Evolutionary conservation across 2,113 vertebrate species (phyloP).

Genomic region (Takifugu flavidus): DNA sequence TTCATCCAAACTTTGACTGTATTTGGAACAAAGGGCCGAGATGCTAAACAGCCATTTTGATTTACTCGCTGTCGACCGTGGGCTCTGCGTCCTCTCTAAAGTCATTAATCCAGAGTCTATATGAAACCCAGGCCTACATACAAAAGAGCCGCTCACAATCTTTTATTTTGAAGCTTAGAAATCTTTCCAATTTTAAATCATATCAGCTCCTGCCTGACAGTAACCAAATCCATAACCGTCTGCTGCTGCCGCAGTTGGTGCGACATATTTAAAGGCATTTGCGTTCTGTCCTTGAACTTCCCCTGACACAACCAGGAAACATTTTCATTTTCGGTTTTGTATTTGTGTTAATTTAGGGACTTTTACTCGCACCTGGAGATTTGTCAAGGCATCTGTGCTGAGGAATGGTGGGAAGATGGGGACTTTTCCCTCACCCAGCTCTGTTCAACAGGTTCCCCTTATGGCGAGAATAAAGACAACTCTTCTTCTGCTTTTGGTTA

Average conservation of each 20-base stretch:
- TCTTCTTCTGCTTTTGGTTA: too few relatives aligned
- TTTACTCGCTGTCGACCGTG: constrained; percentile 27
- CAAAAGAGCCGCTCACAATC: constrained; percentile 15
- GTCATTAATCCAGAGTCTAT: constrained; percentile 20
- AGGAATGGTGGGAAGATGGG: constrained; percentile 18
- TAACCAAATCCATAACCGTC: constrained; percentile 43
- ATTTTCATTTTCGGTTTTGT: constrained; percentile 11
- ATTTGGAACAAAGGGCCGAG: constrained; percentile 34
- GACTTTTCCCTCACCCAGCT: constrained; percentile 17
- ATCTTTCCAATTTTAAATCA: constrained; percentile 25
- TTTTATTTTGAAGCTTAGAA: constrained; percentile 8
- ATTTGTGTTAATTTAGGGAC: constrained; percentile 24
- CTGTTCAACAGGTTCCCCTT: too few relatives aligned
- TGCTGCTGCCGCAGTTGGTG: background rate
- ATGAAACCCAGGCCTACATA: constrained; percentile 1
- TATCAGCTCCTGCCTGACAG: constrained; percentile 26
- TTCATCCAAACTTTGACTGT: constrained; percentile 36
- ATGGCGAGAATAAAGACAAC: too few relatives aligned
- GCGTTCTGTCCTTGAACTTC: constrained; percentile 16
- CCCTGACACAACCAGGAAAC: constrained; percentile 23
- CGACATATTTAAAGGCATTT: constrained; percentile 26
- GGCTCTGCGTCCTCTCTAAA: constrained; percentile 2
- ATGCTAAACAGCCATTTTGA: constrained; percentile 8
- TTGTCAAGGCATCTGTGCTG: constrained; percentile 1
- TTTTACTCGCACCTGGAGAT: constrained; percentile 11